phyloP scores from a whole-genome alignment of 2,888 invertebrate genomes.

The Boloria selene region DNA sequence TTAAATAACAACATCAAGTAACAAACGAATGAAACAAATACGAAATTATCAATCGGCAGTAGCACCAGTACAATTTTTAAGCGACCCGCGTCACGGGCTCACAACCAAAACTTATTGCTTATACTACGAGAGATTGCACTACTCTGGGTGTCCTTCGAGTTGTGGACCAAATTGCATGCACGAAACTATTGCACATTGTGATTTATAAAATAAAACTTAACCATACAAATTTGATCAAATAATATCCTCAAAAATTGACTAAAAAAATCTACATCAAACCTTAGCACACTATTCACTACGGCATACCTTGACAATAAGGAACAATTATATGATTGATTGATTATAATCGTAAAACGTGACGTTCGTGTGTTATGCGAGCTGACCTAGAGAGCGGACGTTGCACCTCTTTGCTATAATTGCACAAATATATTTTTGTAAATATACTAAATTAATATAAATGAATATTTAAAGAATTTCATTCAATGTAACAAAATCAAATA shows the following conservation, averaged over 20 bases:
- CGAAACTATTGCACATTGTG: conserved; percentile 59
- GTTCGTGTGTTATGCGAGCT: conserved; percentile 9
- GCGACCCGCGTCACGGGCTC: conserved; percentile 66
- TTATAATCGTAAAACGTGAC: conserved; percentile 40
- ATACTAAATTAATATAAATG: not conserved
- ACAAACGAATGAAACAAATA: conserved; percentile 72
- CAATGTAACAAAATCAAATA: conserved; percentile 6
- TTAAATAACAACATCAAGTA: conserved; percentile 33
- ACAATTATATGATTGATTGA: conserved; percentile 75
- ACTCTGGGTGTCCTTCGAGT: conserved; percentile 67
- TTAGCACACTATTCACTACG: conserved; percentile 80
- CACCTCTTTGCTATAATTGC: not conserved
- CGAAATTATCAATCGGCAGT: conserved; percentile 65
- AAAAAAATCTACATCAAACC: conserved; percentile 81
- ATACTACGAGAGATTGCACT: conserved; percentile 78
- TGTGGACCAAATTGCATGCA: conserved; percentile 54
- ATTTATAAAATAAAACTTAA: conserved; percentile 67
- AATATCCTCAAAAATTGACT: conserved; percentile 74
- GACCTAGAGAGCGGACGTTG: conserved; percentile 1
- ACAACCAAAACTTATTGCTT: conserved; percentile 81
- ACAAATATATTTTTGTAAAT: not conserved
- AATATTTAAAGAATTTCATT: conserved; percentile 6
- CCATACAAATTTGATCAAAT: conserved; percentile 70
- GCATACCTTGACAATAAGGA: conserved; percentile 81
- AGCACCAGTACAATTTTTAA: conserved; percentile 59